A percentile compares a stretch with the other conserved stretches of the same genome.
These are phyloP conservation scores for Morpho achilles DNA, from an alignment of 2,888 invertebrate genomes.

Conservation along the genomic window DNA sequence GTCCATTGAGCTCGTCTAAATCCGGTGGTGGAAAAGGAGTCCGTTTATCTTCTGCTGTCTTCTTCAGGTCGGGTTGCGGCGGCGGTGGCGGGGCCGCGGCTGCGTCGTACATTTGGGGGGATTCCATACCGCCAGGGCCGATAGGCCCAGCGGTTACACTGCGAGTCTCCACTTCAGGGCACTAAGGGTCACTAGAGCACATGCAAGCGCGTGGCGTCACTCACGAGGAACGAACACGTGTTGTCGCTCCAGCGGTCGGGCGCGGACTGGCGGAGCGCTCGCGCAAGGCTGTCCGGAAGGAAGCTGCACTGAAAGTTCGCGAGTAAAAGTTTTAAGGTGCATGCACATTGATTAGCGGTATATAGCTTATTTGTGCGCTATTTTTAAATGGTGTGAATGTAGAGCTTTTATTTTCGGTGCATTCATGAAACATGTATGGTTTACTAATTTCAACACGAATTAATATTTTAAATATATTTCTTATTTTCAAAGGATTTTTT, in stretches of 20 bases:
- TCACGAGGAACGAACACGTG: slow-evolving; percentile 42
- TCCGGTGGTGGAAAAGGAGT: slow-evolving; percentile 89
- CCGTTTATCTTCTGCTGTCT: slow-evolving; percentile 82
- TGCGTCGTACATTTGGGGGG: slow-evolving; percentile 92
- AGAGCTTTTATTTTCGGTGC: neutral
- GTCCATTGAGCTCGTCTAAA: slow-evolving; percentile 92
- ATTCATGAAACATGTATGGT: too few relatives aligned
- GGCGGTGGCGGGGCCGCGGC: slow-evolving; percentile 81
- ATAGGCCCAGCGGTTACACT: slow-evolving; percentile 71
- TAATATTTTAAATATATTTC: neutral
- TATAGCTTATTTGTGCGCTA: slow-evolving; percentile 5
- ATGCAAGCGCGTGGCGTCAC: slow-evolving; percentile 54
- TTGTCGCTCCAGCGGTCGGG: slow-evolving; percentile 53
- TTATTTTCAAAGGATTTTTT: too few relatives aligned
- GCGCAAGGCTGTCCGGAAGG: slow-evolving; percentile 70
- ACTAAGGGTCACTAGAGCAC: slow-evolving; percentile 69
- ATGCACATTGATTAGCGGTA: slow-evolving; percentile 28
- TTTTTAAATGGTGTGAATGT: slow-evolving; percentile 5
- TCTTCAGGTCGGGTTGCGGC: slow-evolving; percentile 80
- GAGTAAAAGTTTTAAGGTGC: slow-evolving; percentile 57
- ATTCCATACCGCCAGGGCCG: slow-evolving; percentile 84
- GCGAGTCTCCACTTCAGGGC: slow-evolving; percentile 75
- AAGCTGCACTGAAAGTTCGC: slow-evolving; percentile 69
- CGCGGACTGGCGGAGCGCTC: slow-evolving; percentile 58
- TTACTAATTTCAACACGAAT: neutral